Base-by-base conservation (phyloP, 1,140 invertebrate species). In the Dreissena rostriformis region DNA sequence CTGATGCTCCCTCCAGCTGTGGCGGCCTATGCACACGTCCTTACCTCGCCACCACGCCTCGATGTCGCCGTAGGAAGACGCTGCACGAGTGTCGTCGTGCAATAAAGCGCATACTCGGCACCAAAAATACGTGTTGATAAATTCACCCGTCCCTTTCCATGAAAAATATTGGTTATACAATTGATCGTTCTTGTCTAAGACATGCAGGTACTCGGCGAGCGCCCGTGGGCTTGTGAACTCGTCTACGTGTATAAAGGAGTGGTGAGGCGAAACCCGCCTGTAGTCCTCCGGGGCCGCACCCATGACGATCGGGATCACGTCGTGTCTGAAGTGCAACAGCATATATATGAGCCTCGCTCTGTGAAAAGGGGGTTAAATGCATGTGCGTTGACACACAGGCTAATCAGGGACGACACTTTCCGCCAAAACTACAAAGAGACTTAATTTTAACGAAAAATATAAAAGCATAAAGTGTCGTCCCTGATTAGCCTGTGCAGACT, bases 241-340 rank as follows among this genome's bases (percentile, higher is more conserved):
- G 22, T 91, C 91, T 14, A 91, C 90, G 84, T 94, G 91, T 49
- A 93, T 92, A 76, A 89, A 94, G 11, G 93, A 92, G 65, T 93
- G 86, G 6, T 86, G 96, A 0, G 98, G 98, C 1, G 98, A 96
- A 79, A 95, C 96, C 52, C 96, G 95, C 73, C 96, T 96, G 93
- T 99, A 99, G 91, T 99, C 98, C 51, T 96, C 96, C 0, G 96
- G 96, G 53, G 96, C 87, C 0, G 91, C 98, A 0, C 98, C 98
- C 97, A 99, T 99, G 22, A 99, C 98, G 70, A 99, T 97, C 0
- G 98, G 98, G 67, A 99, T 92, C 15, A 98, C 95, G 90, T 97
- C 96, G 87, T 97, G 96, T 78, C 97, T 98, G 86, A n/a, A n/a
- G n/a, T n/a, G n/a, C n/a, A n/a, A n/a, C n/a, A n/a, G n/a, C n/a